Conservation (phyloP, 2,113 vertebrate species). For the Tor tambroides region DNA sequence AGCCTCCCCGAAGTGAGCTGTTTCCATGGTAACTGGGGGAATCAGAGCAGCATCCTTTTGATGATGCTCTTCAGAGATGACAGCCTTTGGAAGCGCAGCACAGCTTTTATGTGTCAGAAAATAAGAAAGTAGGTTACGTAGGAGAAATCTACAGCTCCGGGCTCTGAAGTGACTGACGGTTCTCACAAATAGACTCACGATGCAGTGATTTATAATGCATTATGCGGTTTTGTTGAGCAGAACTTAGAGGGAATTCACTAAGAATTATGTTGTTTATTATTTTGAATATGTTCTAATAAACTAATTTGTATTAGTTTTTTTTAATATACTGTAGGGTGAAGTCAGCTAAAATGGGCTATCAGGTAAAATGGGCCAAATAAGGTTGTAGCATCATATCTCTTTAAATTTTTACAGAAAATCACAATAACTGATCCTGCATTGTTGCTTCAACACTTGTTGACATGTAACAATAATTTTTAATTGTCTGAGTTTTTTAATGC, state of each 20-base stretch:
- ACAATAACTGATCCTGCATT: too few species aligned
- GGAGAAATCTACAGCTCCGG: slow-evolving; percentile 54
- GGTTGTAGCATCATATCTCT: too few species aligned
- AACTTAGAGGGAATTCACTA: background rate
- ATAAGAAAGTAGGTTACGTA: slow-evolving; percentile 35
- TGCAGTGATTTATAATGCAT: background rate
- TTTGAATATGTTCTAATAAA: background rate
- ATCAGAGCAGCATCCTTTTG: slow-evolving; percentile 70
- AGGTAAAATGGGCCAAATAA: too few species aligned
- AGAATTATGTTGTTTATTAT: slow-evolving; percentile 9
- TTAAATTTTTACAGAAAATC: too few species aligned
- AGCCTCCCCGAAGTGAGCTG: slow-evolving; percentile 70
- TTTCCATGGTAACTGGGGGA: slow-evolving; percentile 76
- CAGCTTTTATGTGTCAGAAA: slow-evolving; percentile 32
- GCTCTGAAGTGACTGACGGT: slow-evolving; percentile 29
- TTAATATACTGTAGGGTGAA: too few species aligned
- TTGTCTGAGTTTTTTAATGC: too few species aligned
- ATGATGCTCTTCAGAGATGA: slow-evolving; percentile 71
- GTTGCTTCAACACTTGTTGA: too few species aligned
- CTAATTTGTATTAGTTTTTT: too few species aligned
- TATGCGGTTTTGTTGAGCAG: background rate
- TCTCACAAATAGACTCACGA: background rate
- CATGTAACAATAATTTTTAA: too few species aligned
- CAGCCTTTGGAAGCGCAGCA: slow-evolving; percentile 45
- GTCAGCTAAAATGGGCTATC: too few species aligned